A percentile compares a stretch with the other conserved stretches of the same genome.
Conservation (phyloP, 2,888 invertebrate species). For the Apodemia mormo region DNA sequence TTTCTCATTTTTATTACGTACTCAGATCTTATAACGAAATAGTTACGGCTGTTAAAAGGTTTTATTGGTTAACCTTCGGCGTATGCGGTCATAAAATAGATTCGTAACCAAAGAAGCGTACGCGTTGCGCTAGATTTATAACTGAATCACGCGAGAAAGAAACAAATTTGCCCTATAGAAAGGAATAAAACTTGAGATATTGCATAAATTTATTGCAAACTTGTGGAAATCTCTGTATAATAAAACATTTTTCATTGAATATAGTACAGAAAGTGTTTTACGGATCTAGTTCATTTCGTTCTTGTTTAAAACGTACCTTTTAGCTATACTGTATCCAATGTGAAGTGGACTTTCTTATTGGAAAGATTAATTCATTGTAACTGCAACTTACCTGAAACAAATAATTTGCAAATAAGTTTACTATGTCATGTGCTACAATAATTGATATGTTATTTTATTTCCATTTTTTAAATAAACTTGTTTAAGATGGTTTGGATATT, state of each 20-base stretch:
- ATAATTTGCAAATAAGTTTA: constrained; percentile 28
- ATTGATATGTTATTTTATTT: no score
- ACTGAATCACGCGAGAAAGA: constrained; percentile 76
- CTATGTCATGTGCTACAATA: no score
- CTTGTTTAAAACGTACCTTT: not conserved
- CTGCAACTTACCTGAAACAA: constrained; percentile 61
- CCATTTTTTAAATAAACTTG: no score
- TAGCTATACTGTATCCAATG: not conserved
- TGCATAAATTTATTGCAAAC: constrained; percentile 75
- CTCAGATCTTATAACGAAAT: constrained; percentile 80
- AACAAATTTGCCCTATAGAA: constrained; percentile 74
- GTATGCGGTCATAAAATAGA: constrained; percentile 78
- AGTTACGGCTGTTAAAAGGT: constrained; percentile 81
- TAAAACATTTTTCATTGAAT: constrained; percentile 60
- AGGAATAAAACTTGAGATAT: constrained; percentile 76
- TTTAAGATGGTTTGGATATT: no score
- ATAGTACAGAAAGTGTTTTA: constrained; percentile 26
- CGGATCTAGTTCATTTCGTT: constrained; percentile 22
- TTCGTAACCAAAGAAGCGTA: constrained; percentile 77
- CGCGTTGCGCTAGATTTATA: constrained; percentile 74
- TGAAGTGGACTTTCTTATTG: not conserved
- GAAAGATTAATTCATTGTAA: not conserved
- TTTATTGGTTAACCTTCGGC: constrained; percentile 81
- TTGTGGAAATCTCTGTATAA: constrained; percentile 78
- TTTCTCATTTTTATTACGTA: constrained; percentile 78